These are phyloP conservation scores for Netelia melanura DNA, from an alignment of 2,888 invertebrate species.

Conservation along the genomic window DNA sequence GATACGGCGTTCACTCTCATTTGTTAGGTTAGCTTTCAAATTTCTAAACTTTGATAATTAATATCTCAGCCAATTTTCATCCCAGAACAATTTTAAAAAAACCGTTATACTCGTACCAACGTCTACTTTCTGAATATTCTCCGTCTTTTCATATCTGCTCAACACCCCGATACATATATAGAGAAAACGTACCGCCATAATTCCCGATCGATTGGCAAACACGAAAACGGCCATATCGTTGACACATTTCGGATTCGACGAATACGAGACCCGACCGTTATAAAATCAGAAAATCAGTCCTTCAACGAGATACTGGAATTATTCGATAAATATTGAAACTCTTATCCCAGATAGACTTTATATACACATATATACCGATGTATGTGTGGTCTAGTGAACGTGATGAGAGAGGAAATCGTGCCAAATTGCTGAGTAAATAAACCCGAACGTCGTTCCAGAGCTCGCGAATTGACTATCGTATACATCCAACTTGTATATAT, in stretches of 20 bases:
- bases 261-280: background rate
- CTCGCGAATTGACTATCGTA: slow-evolving; percentile 9
- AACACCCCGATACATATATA: background rate
- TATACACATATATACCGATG: background rate
- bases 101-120: too few relatives aligned
- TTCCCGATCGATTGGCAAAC: too few relatives aligned
- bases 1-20: too few relatives aligned
- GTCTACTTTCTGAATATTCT: too few relatives aligned
- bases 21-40: too few relatives aligned
- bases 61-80: too few relatives aligned
- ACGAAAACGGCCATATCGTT: background rate
- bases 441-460: slow-evolving; percentile 17
- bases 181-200: background rate
- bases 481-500: background rate
- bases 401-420: slow-evolving; percentile 37
- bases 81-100: too few relatives aligned
- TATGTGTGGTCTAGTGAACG: background rate
- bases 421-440: slow-evolving; percentile 55
- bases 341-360: background rate
- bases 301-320: slow-evolving; percentile 8
- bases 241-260: background rate
- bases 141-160: background rate
- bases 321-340: slow-evolving; percentile 47
- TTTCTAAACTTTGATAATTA: too few relatives aligned
- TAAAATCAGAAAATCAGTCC: slow-evolving; percentile 37